phyloP scores from a whole-genome alignment of 2,113 vertebrate species.

The Cariama cristata region DNA sequence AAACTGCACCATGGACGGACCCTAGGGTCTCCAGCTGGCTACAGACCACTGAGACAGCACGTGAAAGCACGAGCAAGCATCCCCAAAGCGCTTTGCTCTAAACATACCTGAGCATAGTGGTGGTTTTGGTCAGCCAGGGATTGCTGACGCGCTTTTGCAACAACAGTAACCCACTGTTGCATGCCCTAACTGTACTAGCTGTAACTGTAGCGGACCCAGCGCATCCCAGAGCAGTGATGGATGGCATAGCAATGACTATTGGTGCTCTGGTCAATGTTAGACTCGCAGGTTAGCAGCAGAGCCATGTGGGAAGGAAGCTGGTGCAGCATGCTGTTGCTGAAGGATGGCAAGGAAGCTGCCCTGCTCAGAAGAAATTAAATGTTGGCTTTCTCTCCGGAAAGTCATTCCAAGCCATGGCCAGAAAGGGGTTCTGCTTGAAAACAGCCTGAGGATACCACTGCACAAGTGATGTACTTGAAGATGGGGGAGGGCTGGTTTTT shows the following conservation, averaged over 20 bases:
- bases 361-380: background rate
- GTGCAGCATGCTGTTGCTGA: background rate
- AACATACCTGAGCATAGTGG: background rate
- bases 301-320: background rate
- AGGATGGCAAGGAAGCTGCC: background rate
- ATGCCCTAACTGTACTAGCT: background rate
- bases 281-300: fast-evolving
- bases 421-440: background rate
- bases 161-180: background rate
- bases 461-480: background rate
- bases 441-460: background rate
- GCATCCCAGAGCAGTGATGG: background rate
- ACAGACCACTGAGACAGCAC: background rate
- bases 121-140: background rate
- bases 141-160: background rate
- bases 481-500: background rate
- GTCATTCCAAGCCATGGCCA: background rate
- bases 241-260: fast-evolving
- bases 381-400: background rate
- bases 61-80: background rate
- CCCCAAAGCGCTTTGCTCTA: background rate
- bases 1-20: background rate
- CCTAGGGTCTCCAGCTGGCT: background rate
- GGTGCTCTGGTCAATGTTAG: background rate
- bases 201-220: background rate